These are phyloP conservation scores for Micrasema longulum DNA, from an alignment of 1,140 invertebrate genomes.

Conservation along the genomic window DNA sequence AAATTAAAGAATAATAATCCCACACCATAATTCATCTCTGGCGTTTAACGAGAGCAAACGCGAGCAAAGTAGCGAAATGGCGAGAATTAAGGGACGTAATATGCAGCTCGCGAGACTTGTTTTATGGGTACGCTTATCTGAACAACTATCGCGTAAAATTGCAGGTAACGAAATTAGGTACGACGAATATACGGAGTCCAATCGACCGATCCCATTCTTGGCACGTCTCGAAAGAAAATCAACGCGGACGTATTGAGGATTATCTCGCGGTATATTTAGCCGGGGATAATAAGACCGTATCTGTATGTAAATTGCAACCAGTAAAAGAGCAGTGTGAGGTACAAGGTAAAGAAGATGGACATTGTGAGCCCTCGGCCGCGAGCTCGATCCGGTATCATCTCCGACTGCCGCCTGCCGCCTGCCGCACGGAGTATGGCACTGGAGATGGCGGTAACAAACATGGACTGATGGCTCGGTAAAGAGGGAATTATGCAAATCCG, in stretches of 20 bases:
- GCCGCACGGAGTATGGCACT: too few species aligned
- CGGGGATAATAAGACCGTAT: neutral
- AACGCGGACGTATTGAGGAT: conserved; percentile 2
- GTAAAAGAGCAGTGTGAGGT: conserved; percentile 4
- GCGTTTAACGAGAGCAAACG: conserved; percentile 30
- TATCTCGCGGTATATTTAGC: conserved; percentile 3
- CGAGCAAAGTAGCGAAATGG: conserved; percentile 23
- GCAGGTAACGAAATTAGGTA: conserved; percentile 19
- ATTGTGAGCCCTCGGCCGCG: conserved; percentile 7
- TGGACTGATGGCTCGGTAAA: conserved; percentile 26
- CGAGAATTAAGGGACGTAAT: conserved; percentile 26
- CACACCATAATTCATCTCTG: conserved; percentile 29
- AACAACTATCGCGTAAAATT: conserved; percentile 31
- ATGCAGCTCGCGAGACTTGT: conserved; percentile 22
- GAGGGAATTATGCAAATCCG: conserved; percentile 28
- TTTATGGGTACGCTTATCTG: conserved; percentile 34
- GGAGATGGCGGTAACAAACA: conserved; percentile 21
- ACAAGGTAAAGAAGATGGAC: neutral
- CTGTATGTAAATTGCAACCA: conserved; percentile 19
- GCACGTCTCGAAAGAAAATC: conserved; percentile 1
- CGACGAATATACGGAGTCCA: neutral
- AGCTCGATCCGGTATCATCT: conserved; percentile 16
- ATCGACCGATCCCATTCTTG: conserved; percentile 4
- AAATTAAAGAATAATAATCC: conserved; percentile 40
- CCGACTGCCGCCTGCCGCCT: conserved; percentile 5